Evolutionary conservation across 2,113 vertebrate genomes (phyloP).

Genomic region (Gambusia affinis): DNA sequence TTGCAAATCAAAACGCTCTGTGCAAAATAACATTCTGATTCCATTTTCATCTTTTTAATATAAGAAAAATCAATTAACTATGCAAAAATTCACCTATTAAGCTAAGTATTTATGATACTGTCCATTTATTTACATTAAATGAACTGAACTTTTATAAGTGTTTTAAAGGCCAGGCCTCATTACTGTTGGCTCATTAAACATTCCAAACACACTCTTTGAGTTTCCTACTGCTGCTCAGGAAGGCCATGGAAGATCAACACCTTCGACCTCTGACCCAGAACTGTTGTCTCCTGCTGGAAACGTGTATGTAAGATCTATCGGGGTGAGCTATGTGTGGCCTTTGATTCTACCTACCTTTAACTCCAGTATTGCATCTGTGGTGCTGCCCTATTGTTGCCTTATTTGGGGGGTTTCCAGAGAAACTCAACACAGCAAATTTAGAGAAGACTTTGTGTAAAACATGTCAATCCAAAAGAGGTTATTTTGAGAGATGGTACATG

Average conservation of each 20-base stretch:
- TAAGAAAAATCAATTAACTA: constrained; percentile 68
- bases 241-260: constrained; percentile 51
- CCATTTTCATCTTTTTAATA: constrained; percentile 47
- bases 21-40: constrained; percentile 47
- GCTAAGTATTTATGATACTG: constrained; percentile 64
- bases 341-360: constrained; percentile 66
- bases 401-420: constrained; percentile 50
- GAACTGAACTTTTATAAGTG: constrained; percentile 35
- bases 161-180: constrained; percentile 42
- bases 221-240: constrained; percentile 68
- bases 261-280: constrained; percentile 48
- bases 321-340: constrained; percentile 66
- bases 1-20: constrained; percentile 36
- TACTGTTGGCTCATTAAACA: constrained; percentile 48
- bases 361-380: constrained; percentile 68
- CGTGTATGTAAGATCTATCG: constrained; percentile 48
- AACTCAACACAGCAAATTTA: constrained; percentile 62
- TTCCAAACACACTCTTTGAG: constrained; percentile 27
- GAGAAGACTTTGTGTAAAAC: constrained; percentile 37
- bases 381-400: constrained; percentile 77
- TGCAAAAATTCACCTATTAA: constrained; percentile 67
- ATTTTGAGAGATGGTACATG: constrained; percentile 56
- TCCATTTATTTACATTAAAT: constrained; percentile 54
- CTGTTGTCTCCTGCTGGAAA: constrained; percentile 36
- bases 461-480: constrained; percentile 26